These are phyloP conservation scores for Acanthornis magna DNA, from an alignment of 2,797 vertebrate genomes.

Conservation along the genomic window DNA sequence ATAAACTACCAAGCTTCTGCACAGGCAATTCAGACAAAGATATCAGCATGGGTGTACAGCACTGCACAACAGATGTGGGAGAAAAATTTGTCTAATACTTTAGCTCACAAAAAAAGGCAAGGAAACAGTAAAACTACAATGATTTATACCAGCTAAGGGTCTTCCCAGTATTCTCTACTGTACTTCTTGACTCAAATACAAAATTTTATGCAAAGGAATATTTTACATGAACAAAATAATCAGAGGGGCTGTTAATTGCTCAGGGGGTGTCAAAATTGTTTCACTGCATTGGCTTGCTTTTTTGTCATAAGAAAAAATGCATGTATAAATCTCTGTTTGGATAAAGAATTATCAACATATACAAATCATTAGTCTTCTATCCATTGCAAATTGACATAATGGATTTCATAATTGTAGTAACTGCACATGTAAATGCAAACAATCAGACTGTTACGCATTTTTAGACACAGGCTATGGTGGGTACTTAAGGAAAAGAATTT, in stretches of 20 bases:
- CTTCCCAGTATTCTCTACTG: background rate
- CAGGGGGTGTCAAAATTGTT: background rate
- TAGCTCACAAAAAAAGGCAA: background rate
- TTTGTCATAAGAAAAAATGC: background rate
- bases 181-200: background rate
- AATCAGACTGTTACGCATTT: background rate
- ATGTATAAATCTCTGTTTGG: background rate
- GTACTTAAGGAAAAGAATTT: background rate
- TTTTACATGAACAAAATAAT: background rate
- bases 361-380: background rate
- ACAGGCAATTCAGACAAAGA: background rate
- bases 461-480: fast-evolving
- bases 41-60: background rate
- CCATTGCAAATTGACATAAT: background rate
- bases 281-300: background rate
- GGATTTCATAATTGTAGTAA: background rate
- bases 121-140: background rate
- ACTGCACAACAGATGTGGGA: background rate
- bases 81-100: background rate
- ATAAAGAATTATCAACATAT: background rate
- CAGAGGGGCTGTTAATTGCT: background rate
- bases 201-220: background rate
- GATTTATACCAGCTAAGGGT: background rate
- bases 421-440: background rate
- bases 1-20: background rate